Conservation (phyloP, 2,797 vertebrate genomes). For the Chloroceryle inda region DNA sequence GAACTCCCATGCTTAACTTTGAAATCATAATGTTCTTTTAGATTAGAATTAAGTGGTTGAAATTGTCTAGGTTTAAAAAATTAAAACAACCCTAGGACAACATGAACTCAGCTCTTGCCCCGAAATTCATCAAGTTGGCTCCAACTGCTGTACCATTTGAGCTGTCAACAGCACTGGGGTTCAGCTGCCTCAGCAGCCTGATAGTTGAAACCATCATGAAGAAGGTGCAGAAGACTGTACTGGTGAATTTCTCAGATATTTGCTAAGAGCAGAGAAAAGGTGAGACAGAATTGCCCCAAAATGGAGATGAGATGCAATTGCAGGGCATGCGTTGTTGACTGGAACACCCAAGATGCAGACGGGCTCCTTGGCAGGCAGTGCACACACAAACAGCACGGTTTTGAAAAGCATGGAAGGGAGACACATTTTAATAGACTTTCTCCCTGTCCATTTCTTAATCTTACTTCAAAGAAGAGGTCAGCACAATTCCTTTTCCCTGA, state of each 20-base stretch:
- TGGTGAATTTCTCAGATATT: neutral
- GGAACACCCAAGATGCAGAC: conserved; percentile 13
- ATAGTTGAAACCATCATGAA: neutral
- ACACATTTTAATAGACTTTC: conserved; percentile 17
- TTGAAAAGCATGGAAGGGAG: conserved; percentile 21
- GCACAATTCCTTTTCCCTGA: neutral
- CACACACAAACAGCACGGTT: neutral
- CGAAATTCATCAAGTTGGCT: fast-evolving
- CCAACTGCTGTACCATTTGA: fast-evolving
- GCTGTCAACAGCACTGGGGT: neutral
- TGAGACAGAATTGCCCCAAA: neutral
- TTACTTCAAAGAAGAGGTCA: conserved; percentile 56
- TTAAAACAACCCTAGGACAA: neutral
- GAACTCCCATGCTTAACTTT: neutral
- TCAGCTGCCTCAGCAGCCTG: neutral
- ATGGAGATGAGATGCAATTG: neutral
- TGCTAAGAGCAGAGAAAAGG: neutral
- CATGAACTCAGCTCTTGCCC: neutral
- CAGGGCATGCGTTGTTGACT: neutral
- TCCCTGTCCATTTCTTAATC: conserved; percentile 5
- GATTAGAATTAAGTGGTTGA: neutral
- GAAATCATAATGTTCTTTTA: neutral
- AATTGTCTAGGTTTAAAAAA: neutral
- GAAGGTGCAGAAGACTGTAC: neutral
- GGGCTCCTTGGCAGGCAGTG: neutral